phyloP scores from a whole-genome alignment of 2,888 invertebrate species.

The Xanthia icteritia region DNA sequence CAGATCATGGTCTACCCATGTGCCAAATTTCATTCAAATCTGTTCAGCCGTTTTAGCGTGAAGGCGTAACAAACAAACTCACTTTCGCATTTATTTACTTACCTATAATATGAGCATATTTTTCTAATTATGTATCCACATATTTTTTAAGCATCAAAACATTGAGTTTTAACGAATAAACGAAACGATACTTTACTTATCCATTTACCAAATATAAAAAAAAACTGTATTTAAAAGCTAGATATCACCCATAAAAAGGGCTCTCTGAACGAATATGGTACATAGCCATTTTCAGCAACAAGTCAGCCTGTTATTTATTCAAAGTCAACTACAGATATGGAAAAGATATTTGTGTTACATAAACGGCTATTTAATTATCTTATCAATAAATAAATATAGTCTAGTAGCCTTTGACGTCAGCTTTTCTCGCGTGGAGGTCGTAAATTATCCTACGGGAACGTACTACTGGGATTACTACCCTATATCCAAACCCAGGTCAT shows the following conservation, averaged over 20 bases:
- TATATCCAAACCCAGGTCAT: neutral
- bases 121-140: neutral
- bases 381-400: constrained; percentile 29
- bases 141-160: neutral
- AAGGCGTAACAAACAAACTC: no score
- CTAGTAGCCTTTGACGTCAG: neutral
- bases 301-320: constrained; percentile 37
- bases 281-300: constrained; percentile 43
- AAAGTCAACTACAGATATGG: constrained; percentile 43
- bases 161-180: no score
- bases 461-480: neutral
- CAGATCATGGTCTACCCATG: no score
- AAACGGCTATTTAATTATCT: constrained; percentile 11
- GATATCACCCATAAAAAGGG: constrained; percentile 14
- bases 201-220: neutral
- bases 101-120: neutral
- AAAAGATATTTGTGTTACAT: constrained; percentile 50
- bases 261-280: constrained; percentile 14
- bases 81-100: no score
- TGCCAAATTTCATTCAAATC: no score
- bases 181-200: neutral
- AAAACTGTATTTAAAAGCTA: constrained; percentile 3
- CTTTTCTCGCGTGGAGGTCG: no score
- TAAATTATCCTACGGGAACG: neutral
- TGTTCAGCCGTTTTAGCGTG: no score